A percentile compares a stretch with the other conserved stretches of the same genome.
Evolutionary conservation across 2,113 vertebrate species (phyloP).

Genomic region (Ptilorrhoa leucosticta): DNA sequence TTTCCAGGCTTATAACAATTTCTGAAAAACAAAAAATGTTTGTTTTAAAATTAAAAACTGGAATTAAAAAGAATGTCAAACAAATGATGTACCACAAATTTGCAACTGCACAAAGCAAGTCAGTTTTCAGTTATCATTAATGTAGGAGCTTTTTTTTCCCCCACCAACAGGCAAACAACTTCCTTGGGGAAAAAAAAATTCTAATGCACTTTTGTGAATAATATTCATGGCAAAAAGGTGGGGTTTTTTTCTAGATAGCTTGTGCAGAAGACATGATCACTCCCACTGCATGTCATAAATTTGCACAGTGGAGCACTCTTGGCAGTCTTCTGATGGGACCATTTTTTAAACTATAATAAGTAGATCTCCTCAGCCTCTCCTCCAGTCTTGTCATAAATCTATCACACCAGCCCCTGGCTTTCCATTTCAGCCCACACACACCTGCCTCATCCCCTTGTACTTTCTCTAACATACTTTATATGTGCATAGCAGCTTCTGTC

Average conservation of each 20-base stretch:
- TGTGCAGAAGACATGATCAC: slow-evolving; percentile 7
- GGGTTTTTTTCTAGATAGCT: neutral
- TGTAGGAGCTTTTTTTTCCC: neutral
- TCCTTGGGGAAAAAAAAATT: neutral
- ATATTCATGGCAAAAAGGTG: neutral
- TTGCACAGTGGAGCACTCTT: neutral
- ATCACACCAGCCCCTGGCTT: slow-evolving; percentile 19
- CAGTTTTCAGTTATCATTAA: neutral
- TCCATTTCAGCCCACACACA: slow-evolving; percentile 41
- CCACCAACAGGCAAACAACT: neutral
- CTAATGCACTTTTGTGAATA: neutral
- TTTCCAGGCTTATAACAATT: neutral
- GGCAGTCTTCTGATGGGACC: slow-evolving; percentile 9
- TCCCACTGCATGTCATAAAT: slow-evolving; percentile 47
- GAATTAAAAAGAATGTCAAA: neutral
- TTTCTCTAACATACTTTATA: neutral
- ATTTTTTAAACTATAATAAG: slow-evolving; percentile 38
- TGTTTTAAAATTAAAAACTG: neutral
- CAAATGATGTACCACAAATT: neutral
- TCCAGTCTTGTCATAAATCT: slow-evolving; percentile 46
- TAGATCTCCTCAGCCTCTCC: slow-evolving; percentile 16
- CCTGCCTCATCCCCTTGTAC: neutral
- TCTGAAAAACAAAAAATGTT: neutral
- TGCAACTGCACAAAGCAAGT: neutral
- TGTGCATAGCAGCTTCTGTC: neutral